Conservation (phyloP, 2,888 invertebrate species). For the Actias luna region DNA sequence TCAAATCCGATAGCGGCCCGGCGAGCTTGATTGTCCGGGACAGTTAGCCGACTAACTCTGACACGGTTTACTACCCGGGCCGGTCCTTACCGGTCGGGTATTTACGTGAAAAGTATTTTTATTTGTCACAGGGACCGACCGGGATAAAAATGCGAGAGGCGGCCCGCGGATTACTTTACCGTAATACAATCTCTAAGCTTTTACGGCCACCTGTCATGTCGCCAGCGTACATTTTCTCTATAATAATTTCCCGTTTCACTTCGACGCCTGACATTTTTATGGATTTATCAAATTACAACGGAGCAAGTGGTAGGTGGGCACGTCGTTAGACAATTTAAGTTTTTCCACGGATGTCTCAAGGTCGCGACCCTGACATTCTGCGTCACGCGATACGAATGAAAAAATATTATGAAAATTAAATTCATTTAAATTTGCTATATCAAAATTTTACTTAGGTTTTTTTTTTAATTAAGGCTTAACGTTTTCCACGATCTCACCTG, state of each 20-base stretch:
- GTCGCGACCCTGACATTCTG: too few species aligned
- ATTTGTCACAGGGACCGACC: slow-evolving; percentile 58
- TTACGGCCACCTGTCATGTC: slow-evolving; percentile 50
- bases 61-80: slow-evolving; percentile 32
- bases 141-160: slow-evolving; percentile 50
- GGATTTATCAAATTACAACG: slow-evolving; percentile 24
- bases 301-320: too few species aligned
- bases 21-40: slow-evolving; percentile 52
- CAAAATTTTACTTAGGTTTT: too few species aligned
- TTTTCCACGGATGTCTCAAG: too few species aligned
- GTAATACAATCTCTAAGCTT: slow-evolving; percentile 59
- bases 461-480: too few species aligned
- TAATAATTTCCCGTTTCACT: slow-evolving; percentile 17
- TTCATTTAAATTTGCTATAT: too few species aligned
- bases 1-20: slow-evolving; percentile 39
- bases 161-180: slow-evolving; percentile 48
- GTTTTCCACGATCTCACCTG: too few species aligned
- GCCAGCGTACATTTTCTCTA: slow-evolving; percentile 27
- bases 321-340: neutral
- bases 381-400: too few species aligned
- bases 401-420: too few species aligned
- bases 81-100: slow-evolving; percentile 34
- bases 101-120: slow-evolving; percentile 72
- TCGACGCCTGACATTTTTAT: slow-evolving; percentile 10
- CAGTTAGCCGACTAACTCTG: slow-evolving; percentile 51